A percentile compares a stretch with the other conserved stretches of the same genome.
phyloP scores from a whole-genome alignment of 2,888 invertebrate genomes.

The Agrotis exclamationis region DNA sequence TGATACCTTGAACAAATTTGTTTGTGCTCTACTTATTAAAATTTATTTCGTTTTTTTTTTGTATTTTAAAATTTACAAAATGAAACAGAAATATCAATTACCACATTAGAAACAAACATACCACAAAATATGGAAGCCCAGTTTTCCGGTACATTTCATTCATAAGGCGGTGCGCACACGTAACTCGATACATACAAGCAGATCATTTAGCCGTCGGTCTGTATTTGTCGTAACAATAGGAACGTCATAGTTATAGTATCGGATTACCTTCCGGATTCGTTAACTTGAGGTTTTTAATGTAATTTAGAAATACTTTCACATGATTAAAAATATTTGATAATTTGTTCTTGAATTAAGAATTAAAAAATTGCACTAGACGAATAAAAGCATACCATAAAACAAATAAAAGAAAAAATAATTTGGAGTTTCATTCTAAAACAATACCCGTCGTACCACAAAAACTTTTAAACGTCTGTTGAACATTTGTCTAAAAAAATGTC shows the following conservation, averaged over 20 bases:
- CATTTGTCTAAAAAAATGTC: too few species aligned
- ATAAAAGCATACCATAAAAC: too few species aligned
- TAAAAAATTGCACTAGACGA: neutral
- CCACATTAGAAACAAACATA: neutral
- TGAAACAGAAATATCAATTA: neutral
- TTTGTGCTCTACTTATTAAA: too few species aligned
- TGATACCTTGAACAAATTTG: too few species aligned
- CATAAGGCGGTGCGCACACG: conserved; percentile 71
- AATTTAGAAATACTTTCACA: conserved; percentile 19
- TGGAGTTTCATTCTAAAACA: too few species aligned
- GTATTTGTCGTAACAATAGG: conserved; percentile 78
- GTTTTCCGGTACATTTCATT: conserved; percentile 70
- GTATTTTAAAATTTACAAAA: too few species aligned
- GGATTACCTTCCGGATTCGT: conserved; percentile 82
- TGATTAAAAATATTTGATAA: conserved; percentile 4
- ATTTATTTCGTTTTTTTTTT: too few species aligned
- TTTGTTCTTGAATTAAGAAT: neutral
- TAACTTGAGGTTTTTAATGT: conserved; percentile 47
- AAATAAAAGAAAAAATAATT: too few species aligned
- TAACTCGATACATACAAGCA: conserved; percentile 75
- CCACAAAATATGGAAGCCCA: conserved; percentile 36
- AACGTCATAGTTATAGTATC: conserved; percentile 80
- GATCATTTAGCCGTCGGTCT: conserved; percentile 84
- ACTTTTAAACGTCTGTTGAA: too few species aligned
- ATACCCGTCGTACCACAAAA: too few species aligned